Evolutionary conservation across 2,113 vertebrate genomes (phyloP), one percentile per base, ranked within the genome.

Genomic region (Oostethus manadensis): DNA sequence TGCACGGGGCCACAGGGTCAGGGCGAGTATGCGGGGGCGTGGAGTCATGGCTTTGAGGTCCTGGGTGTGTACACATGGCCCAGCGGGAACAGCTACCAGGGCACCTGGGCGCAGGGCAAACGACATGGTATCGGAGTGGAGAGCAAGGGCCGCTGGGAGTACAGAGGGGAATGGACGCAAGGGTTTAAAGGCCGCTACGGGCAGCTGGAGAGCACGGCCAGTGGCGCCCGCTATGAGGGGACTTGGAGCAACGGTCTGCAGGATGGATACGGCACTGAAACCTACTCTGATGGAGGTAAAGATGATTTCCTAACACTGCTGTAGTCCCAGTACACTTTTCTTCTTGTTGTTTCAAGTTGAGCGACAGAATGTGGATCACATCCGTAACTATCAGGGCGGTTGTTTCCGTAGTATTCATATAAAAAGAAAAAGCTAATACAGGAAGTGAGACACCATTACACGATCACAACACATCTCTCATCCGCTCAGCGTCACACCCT

Each of bases 211-310:
- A 98, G 96, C 91, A 89, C 90, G 43, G 92, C 91, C 82, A 94
- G 91, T 10, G 93, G 94, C 43, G 94, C 95, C 80, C 93, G 93
- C 63, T 98, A 98, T 38, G 95, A 98, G 88, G 96, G 95, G 53
- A 98, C 96, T 68, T 98, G 96, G 96, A 98, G 92, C 91, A 98
- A 97, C 79, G 95, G 96, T 56, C 91, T 98, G 79, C 96, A 98
- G 91, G 96, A 98, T 79, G 96, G 96, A 76, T 98, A 98, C 18
- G 96, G 96, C 66, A 95, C 95, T 0, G 96, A 98, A 88, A 98
- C 95, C 64, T 98, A 98, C 89, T 95, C 94, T 1, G 96, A 98
- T 74, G 96, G 95, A 94, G 96, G 96, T 98, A 89, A 91, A 93
- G 17, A 8, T 20, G 49, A 26, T 10, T 1, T 50, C 43, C 2